Evolutionary conservation across 2,888 invertebrate species (phyloP).

Genomic region (Sarcophaga caerulescens): DNA sequence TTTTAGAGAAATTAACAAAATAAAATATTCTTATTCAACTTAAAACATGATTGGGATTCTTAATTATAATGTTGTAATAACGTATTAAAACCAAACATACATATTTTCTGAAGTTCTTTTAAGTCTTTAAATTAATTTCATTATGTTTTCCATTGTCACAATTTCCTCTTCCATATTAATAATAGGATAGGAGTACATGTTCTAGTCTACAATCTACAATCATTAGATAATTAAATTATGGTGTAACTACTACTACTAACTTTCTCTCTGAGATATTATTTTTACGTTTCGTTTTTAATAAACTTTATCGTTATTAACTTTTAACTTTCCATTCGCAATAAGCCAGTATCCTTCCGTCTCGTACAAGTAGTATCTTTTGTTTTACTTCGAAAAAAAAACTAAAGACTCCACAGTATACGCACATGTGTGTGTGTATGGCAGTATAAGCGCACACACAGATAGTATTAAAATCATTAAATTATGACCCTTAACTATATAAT

Average conservation of each 20-base stretch:
- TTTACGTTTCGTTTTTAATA: not conserved
- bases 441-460: constrained; percentile 8
- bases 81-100: no score
- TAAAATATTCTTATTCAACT: no score
- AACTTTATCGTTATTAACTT: constrained; percentile 53
- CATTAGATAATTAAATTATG: not conserved
- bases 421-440: not conserved
- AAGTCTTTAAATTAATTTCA: not conserved
- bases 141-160: not conserved
- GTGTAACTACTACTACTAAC: not conserved
- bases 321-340: constrained; percentile 30
- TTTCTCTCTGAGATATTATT: no score
- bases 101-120: no score
- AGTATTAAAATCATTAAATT: constrained; percentile 66
- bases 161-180: not conserved
- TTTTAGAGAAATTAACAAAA: no score
- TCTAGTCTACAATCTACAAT: not conserved
- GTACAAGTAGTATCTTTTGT: not conserved
- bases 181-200: not conserved
- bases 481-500: constrained; percentile 65
- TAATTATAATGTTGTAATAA: no score
- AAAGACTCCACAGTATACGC: not conserved
- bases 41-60: no score
- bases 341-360: not conserved
- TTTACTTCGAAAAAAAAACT: no score